A percentile compares a stretch with the other conserved stretches of the same genome.
These are phyloP conservation scores for Phragmatobia fuliginosa DNA, from an alignment of 2,888 invertebrate species.

Conservation along the genomic window DNA sequence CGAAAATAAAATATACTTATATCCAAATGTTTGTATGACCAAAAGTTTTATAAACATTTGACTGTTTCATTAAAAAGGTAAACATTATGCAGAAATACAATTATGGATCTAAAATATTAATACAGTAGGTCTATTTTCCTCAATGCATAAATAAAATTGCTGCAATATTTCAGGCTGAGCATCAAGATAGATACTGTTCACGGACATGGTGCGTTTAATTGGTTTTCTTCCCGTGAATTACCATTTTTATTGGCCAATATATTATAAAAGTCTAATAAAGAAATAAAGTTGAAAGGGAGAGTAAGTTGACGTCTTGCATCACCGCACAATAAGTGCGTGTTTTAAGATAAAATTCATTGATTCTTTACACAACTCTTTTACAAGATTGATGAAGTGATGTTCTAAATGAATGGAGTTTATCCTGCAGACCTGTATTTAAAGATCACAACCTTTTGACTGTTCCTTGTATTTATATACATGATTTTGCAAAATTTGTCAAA, in stretches of 20 bases:
- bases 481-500: too few relatives aligned
- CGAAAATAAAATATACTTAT: too few relatives aligned
- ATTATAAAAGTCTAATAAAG: constrained; percentile 43
- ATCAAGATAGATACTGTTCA: constrained; percentile 44
- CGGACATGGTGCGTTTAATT: constrained; percentile 43
- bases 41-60: background rate
- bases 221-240: constrained; percentile 47
- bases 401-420: too few relatives aligned
- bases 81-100: constrained; percentile 12
- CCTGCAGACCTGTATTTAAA: too few relatives aligned
- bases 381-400: too few relatives aligned
- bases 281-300: constrained; percentile 22
- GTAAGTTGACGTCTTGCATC: background rate
- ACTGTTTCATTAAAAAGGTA: background rate
- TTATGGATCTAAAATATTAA: background rate
- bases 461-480: too few relatives aligned
- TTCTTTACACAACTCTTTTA: too few relatives aligned
- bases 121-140: constrained; percentile 14
- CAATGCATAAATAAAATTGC: constrained; percentile 45
- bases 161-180: constrained; percentile 47
- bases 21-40: too few relatives aligned
- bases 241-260: constrained; percentile 53
- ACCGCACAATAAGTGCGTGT: too few relatives aligned
- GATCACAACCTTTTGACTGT: too few relatives aligned
- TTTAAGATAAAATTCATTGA: too few relatives aligned